Conservation (phyloP, 2,888 invertebrate genomes). For the Idaea biselata region DNA sequence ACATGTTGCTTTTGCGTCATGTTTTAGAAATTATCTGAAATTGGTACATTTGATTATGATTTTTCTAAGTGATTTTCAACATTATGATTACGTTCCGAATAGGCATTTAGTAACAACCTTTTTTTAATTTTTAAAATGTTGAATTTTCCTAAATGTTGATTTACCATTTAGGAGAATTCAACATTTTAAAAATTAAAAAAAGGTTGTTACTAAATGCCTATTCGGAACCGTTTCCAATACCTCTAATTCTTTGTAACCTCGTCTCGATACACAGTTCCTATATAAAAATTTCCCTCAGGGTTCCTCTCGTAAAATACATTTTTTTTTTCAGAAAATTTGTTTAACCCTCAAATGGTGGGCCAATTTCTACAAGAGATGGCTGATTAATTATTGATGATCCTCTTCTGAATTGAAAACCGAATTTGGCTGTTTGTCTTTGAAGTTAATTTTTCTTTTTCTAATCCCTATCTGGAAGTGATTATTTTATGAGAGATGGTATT, state of each 20-base stretch:
- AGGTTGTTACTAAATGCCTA: no score
- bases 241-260: conserved; percentile 30
- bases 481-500: conserved; percentile 56
- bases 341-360: conserved; percentile 73
- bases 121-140: no score
- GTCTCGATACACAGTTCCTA: conserved; percentile 64
- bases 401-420: conserved; percentile 57
- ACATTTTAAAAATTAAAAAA: no score
- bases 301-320: conserved; percentile 49
- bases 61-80: no score
- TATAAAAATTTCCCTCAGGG: conserved; percentile 77
- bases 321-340: conserved; percentile 62
- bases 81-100: no score
- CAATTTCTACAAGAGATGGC: conserved; percentile 72
- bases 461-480: conserved; percentile 51
- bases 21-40: no score
- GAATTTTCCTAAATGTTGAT: no score
- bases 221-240: conserved; percentile 35
- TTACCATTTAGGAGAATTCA: no score
- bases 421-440: conserved; percentile 65
- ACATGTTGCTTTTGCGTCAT: no score
- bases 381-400: conserved; percentile 75
- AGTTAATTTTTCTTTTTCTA: conserved; percentile 64
- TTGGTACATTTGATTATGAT: no score
- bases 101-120: no score